A percentile compares a stretch with the other conserved stretches of the same genome.
Conservation (phyloP, 1,140 invertebrate genomes). For the Berghia stephanieae region DNA sequence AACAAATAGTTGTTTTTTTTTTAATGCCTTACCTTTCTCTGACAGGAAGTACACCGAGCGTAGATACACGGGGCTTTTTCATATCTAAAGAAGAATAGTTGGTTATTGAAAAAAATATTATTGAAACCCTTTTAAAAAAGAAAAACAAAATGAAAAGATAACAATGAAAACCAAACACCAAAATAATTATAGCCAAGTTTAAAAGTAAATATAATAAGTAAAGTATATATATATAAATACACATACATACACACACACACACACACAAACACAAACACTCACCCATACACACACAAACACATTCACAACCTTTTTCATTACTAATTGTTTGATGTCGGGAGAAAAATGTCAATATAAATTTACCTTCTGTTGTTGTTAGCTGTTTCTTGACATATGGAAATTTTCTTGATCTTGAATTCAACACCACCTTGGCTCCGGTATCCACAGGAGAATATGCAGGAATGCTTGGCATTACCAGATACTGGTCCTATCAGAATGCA, state of each 20-base stretch:
- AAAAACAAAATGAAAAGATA: neutral
- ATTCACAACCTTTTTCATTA: neutral
- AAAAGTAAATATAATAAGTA: neutral
- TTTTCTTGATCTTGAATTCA: slow-evolving; percentile 44
- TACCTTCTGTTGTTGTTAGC: slow-evolving; percentile 48
- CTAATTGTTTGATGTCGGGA: too few species aligned
- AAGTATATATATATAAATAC: neutral
- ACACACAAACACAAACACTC: too few species aligned
- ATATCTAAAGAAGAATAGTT: slow-evolving; percentile 53
- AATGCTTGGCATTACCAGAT: slow-evolving; percentile 39
- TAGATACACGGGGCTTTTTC: slow-evolving; percentile 46
- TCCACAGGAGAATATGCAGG: slow-evolving; percentile 48
- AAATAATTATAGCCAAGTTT: neutral
- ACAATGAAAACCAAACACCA: neutral
- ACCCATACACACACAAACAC: too few species aligned
- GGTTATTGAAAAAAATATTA: too few species aligned
- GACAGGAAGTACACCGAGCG: slow-evolving; percentile 52
- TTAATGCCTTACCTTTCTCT: slow-evolving; percentile 41
- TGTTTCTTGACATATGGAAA: slow-evolving; percentile 48
- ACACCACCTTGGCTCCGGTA: slow-evolving; percentile 14
- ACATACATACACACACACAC: neutral
- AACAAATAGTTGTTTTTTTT: neutral
- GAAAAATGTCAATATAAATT: slow-evolving; percentile 1
- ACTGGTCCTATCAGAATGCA: slow-evolving; percentile 39
- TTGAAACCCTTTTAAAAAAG: too few species aligned